Evolutionary conservation across 2,888 invertebrate genomes (phyloP).

Genomic region (Cinara cedri): DNA sequence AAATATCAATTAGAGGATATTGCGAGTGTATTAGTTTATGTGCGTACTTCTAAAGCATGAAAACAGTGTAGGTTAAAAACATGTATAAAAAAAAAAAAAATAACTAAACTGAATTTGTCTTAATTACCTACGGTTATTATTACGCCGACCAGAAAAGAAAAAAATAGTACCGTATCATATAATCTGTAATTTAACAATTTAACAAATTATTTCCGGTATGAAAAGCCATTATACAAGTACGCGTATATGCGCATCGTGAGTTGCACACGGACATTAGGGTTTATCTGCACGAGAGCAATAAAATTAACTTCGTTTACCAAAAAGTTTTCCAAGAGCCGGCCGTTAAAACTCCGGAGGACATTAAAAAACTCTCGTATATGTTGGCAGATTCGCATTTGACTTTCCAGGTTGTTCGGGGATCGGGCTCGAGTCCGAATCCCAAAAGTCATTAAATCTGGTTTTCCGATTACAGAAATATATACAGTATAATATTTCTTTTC

Average conservation of each 20-base stretch:
- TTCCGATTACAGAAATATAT: conserved; percentile 29
- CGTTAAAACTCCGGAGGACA: conserved; percentile 42
- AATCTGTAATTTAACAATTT: background rate
- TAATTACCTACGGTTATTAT: no score
- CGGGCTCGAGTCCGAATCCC: conserved; percentile 27
- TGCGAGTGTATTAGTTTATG: no score
- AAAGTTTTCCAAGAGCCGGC: conserved; percentile 28
- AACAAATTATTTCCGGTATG: conserved; percentile 10
- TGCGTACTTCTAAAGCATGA: no score
- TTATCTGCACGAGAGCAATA: conserved; percentile 27
- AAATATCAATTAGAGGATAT: no score
- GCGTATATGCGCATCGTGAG: background rate
- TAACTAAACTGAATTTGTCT: no score
- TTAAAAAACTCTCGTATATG: conserved; percentile 28
- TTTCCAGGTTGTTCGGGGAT: conserved; percentile 34
- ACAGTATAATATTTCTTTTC: conserved; percentile 25
- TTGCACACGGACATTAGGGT: background rate
- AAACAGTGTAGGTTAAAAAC: no score
- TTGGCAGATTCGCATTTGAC: background rate
- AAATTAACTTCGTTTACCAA: conserved; percentile 31
- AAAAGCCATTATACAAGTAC: background rate
- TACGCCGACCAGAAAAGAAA: no score
- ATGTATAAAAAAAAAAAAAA: no score
- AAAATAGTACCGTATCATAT: no score
- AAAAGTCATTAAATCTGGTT: conserved; percentile 48